Evolutionary conservation across 2,888 invertebrate species (phyloP).

Genomic region (Odiellus spinosus): DNA sequence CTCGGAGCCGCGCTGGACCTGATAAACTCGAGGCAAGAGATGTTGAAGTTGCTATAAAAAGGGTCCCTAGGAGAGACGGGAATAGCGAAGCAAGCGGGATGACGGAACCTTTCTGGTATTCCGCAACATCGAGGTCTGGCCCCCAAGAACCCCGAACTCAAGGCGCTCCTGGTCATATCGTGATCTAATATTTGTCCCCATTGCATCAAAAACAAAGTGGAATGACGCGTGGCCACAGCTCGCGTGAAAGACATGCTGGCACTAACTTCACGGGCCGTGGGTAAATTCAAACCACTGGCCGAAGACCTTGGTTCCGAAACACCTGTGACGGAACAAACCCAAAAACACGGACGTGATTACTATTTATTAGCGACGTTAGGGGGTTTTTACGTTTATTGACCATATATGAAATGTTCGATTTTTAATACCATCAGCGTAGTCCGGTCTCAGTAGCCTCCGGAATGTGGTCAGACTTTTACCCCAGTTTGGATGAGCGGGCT

Average conservation of each 20-base stretch:
- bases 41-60: neutral
- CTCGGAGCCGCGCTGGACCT: neutral
- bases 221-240: neutral
- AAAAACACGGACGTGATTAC: no score
- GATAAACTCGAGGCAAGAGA: neutral
- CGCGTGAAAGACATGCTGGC: neutral
- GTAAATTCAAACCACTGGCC: neutral
- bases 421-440: no score
- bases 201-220: neutral
- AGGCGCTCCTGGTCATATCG: neutral
- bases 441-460: no score
- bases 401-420: no score
- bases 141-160: neutral
- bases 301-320: neutral
- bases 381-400: no score
- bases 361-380: no score
- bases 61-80: neutral
- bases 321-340: neutral
- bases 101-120: neutral
- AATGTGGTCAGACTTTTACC: no score
- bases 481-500: no score
- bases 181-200: neutral
- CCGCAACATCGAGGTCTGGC: neutral
- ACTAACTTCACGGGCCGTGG: neutral
- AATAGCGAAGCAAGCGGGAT: neutral